These are phyloP conservation scores for Eulacestoma nigropectus DNA, from an alignment of 2,113 vertebrate species.

Conservation along the genomic window DNA sequence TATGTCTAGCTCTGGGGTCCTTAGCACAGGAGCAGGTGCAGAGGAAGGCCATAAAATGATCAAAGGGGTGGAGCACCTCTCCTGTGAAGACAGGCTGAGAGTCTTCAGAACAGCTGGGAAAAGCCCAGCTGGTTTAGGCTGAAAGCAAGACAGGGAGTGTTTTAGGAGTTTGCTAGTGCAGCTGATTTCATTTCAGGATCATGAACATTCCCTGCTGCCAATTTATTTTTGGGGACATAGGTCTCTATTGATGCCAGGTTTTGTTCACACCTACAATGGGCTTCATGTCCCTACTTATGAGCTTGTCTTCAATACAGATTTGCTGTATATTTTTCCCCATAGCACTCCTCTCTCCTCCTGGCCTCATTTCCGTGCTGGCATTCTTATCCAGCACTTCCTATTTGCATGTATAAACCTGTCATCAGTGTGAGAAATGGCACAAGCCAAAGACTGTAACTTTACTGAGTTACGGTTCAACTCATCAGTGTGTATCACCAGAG, in stretches of 20 bases:
- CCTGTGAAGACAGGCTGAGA: background rate
- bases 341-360: background rate
- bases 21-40: background rate
- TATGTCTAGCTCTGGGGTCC: background rate
- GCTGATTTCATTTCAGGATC: background rate
- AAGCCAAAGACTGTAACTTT: background rate
- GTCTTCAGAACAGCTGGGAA: background rate
- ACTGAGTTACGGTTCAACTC: background rate
- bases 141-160: background rate
- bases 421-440: background rate
- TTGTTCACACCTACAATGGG: background rate
- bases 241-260: background rate
- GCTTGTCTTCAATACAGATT: background rate
- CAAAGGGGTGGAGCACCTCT: background rate
- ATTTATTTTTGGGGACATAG: background rate
- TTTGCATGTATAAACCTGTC: background rate
- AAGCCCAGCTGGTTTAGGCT: background rate
- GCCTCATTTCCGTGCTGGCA: background rate
- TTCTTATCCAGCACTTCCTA: background rate
- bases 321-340: background rate
- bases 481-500: background rate
- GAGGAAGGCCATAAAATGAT: background rate
- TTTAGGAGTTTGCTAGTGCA: background rate
- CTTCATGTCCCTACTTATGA: background rate
- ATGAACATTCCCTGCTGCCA: background rate